Percentiles rank a stretch among this genome's conserved stretches.
phyloP scores from a whole-genome alignment of 2,888 invertebrate species.

The Phengaris alcon region DNA sequence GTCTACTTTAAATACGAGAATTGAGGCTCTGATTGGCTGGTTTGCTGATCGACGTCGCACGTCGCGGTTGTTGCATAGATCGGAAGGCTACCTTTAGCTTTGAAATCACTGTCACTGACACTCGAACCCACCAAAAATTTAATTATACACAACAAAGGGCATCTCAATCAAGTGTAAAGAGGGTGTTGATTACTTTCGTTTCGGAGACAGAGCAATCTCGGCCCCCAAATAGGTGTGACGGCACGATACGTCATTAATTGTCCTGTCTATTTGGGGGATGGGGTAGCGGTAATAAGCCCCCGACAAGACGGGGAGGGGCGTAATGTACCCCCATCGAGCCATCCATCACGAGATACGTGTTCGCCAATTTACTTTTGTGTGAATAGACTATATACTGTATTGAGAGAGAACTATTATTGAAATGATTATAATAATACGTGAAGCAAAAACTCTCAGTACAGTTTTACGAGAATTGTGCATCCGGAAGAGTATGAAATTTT shows the following conservation, averaged over 20 bases:
- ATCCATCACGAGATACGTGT: constrained; percentile 1
- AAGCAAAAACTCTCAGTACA: too few species aligned
- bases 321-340: constrained; percentile 16
- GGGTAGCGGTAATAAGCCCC: background rate
- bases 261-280: background rate
- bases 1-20: too few species aligned
- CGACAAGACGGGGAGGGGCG: background rate
- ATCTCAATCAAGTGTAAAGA: background rate
- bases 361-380: constrained; percentile 13
- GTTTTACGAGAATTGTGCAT: too few species aligned
- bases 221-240: background rate
- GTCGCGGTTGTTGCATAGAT: too few species aligned
- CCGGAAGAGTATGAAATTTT: too few species aligned
- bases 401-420: too few species aligned
- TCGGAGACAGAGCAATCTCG: background rate
- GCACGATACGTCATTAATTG: constrained; percentile 16
- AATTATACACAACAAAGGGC: background rate
- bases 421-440: too few species aligned
- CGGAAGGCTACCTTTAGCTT: too few species aligned
- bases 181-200: background rate
- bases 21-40: too few species aligned
- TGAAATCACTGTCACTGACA: background rate
- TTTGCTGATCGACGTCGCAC: too few species aligned
- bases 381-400: background rate
- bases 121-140: background rate